Evolutionary conservation across 1,140 invertebrate genomes (phyloP).

Genomic region (Lordiphosa stackelbergi): DNA sequence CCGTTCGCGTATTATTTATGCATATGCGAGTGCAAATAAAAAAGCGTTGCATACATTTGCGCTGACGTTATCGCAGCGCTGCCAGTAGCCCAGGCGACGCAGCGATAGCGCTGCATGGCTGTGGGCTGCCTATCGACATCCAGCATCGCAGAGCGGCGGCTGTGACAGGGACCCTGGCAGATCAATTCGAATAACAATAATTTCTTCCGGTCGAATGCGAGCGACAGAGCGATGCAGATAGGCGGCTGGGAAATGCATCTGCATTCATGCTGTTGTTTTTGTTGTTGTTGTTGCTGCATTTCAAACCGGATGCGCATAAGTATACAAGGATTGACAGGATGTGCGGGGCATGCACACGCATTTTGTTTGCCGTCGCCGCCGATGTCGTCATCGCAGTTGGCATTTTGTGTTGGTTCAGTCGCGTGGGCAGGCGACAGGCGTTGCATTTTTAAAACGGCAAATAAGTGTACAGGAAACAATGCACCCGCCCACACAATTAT

Average conservation of each 20-base stretch:
- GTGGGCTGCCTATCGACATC: constrained; percentile 34
- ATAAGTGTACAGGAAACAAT: constrained; percentile 18
- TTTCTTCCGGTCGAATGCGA: constrained; percentile 66
- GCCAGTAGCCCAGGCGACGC: constrained; percentile 45
- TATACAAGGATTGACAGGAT: constrained; percentile 70
- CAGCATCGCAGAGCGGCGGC: constrained; percentile 25
- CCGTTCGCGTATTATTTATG: constrained; percentile 57
- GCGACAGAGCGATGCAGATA: constrained; percentile 28
- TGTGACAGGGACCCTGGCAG: constrained; percentile 37
- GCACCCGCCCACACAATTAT: constrained; percentile 8
- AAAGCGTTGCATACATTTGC: constrained; percentile 34
- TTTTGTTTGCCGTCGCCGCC: constrained; percentile 37
- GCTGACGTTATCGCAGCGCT: constrained; percentile 64
- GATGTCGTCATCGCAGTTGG: constrained; percentile 1
- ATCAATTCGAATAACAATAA: constrained; percentile 75
- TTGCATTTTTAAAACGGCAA: constrained; percentile 12
- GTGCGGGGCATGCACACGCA: constrained; percentile 62
- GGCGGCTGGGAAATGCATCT: constrained; percentile 30
- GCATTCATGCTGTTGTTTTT: constrained; percentile 10
- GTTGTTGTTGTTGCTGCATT: constrained; percentile 34
- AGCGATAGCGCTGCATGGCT: constrained; percentile 40
- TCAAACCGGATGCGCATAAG: constrained; percentile 69
- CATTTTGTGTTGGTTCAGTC: constrained; percentile 12
- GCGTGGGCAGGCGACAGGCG: neutral
- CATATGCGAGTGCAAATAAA: constrained; percentile 62